These are phyloP conservation scores for Sphecodes monilicornis DNA, from an alignment of 2,888 invertebrate genomes.

Conservation along the genomic window DNA sequence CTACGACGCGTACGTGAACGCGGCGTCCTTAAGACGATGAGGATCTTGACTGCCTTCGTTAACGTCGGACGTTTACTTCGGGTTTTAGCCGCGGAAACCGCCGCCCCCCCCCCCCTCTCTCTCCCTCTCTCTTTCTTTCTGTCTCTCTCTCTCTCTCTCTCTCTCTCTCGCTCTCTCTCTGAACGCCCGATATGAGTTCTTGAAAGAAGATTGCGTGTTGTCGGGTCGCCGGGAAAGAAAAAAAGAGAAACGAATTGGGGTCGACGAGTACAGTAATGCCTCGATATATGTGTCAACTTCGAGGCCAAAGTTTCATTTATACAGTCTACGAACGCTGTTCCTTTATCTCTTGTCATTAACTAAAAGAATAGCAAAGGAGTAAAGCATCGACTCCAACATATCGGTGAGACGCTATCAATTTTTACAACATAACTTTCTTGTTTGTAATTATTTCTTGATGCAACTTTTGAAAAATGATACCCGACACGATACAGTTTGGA, in stretches of 20 bases:
- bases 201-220: conserved; percentile 3
- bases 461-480: neutral
- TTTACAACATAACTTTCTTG: neutral
- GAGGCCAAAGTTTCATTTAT: neutral
- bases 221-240: neutral
- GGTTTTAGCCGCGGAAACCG: neutral
- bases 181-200: conserved; percentile 30
- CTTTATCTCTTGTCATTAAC: neutral
- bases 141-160: too few relatives aligned
- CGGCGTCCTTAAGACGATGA: conserved; percentile 20
- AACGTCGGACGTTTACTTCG: conserved; percentile 41
- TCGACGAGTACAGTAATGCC: neutral
- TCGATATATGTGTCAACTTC: neutral
- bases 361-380: neutral
- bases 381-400: neutral
- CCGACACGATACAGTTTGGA: neutral
- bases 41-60: conserved; percentile 47
- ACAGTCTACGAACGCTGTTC: neutral
- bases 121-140: too few relatives aligned
- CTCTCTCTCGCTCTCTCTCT: too few relatives aligned
- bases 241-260: neutral
- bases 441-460: neutral
- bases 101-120: too few relatives aligned
- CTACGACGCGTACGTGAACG: neutral
- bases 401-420: neutral